Percentiles rank a stretch among this genome's conserved stretches.
Conservation (phyloP, 1,140 invertebrate species). For the Orius insidiosus region DNA sequence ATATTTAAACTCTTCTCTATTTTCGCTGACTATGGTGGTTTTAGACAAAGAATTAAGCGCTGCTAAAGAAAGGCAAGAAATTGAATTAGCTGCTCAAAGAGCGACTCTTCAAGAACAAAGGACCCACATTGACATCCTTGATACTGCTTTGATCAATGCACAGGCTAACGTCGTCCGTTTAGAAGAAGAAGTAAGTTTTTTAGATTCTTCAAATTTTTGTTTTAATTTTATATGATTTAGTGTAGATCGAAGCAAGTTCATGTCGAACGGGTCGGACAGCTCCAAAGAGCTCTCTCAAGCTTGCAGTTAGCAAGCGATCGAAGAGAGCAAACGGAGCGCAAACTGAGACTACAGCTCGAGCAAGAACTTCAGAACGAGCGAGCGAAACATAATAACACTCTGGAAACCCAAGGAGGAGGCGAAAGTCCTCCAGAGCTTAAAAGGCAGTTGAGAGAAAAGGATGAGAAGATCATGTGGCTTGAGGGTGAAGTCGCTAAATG, state of each 20-base stretch:
- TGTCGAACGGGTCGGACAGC: slow-evolving; percentile 63
- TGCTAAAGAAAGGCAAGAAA: slow-evolving; percentile 76
- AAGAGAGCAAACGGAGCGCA: slow-evolving; percentile 65
- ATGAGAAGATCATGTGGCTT: slow-evolving; percentile 62
- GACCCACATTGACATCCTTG: slow-evolving; percentile 82
- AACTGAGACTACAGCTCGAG: slow-evolving; percentile 60
- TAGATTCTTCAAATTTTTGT: slow-evolving; percentile 17
- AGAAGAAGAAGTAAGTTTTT: slow-evolving; percentile 62
- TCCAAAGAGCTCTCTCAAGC: slow-evolving; percentile 67
- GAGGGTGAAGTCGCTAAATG: slow-evolving; percentile 72
- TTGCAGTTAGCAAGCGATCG: slow-evolving; percentile 67
- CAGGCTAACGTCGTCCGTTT: slow-evolving; percentile 73
- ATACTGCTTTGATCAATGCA: slow-evolving; percentile 77
- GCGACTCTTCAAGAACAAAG: slow-evolving; percentile 79
- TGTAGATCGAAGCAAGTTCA: slow-evolving; percentile 49
- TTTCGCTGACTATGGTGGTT: no score
- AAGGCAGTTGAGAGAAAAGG: slow-evolving; percentile 47
- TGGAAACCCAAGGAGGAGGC: slow-evolving; percentile 20
- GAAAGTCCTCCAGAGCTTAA: slow-evolving; percentile 47
- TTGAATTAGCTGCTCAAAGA: slow-evolving; percentile 72
- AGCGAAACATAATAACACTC: slow-evolving; percentile 22
- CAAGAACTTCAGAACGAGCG: slow-evolving; percentile 54
- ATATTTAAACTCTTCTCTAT: slow-evolving; percentile 21
- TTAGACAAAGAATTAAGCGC: slow-evolving; percentile 73
- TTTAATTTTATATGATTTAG: no score